phyloP scores from a whole-genome alignment of 2,113 vertebrate genomes.

The Takifugu flavidus region DNA sequence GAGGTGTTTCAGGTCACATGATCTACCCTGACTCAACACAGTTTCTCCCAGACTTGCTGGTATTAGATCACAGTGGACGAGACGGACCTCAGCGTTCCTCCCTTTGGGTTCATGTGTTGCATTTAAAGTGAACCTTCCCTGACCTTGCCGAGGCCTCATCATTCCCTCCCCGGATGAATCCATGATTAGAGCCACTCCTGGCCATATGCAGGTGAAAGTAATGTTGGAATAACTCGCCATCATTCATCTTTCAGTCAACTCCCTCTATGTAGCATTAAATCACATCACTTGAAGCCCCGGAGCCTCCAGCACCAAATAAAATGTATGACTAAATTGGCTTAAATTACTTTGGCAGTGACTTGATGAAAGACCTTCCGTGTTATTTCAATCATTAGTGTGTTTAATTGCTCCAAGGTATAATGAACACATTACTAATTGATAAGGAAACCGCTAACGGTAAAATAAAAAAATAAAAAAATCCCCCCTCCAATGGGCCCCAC shows the following conservation, averaged over 20 bases:
- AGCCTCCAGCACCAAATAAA: conserved; percentile 60
- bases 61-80: conserved; percentile 82
- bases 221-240: conserved; percentile 40
- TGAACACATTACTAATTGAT: conserved; percentile 75
- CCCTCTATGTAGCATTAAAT: conserved; percentile 30
- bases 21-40: conserved; percentile 86
- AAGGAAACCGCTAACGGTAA: conserved; percentile 61
- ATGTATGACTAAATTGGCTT: conserved; percentile 62
- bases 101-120: conserved; percentile 53
- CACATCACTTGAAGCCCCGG: conserved; percentile 39
- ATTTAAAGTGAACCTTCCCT: conserved; percentile 51
- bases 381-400: conserved; percentile 72
- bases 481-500: conserved; percentile 54
- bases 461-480: conserved; percentile 22
- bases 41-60: conserved; percentile 80
- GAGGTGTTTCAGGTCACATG: conserved; percentile 85
- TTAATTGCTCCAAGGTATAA: conserved; percentile 72
- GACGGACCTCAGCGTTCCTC: conserved; percentile 77
- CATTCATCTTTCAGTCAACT: conserved; percentile 48
- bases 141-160: conserved; percentile 41
- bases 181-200: conserved; percentile 34
- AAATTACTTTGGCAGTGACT: conserved; percentile 67
- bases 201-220: conserved; percentile 34
- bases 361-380: conserved; percentile 64
- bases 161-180: conserved; percentile 28